Conservation (phyloP, 2,797 vertebrate genomes). For the Arctocebus calabarensis region DNA sequence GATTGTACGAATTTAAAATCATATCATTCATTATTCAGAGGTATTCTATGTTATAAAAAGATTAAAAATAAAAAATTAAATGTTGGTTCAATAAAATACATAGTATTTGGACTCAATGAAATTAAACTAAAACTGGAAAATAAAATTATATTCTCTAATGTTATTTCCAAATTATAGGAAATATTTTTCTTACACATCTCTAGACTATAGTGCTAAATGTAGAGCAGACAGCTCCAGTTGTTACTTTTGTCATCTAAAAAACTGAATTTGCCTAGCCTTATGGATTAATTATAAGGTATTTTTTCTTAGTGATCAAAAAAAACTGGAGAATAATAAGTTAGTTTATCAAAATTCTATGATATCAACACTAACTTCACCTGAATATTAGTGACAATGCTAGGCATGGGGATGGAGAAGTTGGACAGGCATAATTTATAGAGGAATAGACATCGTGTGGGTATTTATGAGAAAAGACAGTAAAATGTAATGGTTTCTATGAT, state of each 20-base stretch:
- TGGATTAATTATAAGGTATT: conserved; percentile 6
- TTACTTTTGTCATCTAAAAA: conserved; percentile 35
- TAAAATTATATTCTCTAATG: conserved; percentile 1
- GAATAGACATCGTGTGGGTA: not conserved
- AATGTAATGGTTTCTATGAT: not conserved
- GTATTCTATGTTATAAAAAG: conserved; percentile 34
- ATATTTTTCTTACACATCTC: not conserved
- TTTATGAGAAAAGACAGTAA: not conserved
- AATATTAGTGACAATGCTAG: not conserved
- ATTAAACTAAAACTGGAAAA: conserved; percentile 33
- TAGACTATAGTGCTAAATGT: not conserved
- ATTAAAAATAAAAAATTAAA: not conserved
- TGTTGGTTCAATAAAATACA: not conserved
- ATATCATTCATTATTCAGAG: conserved; percentile 34
- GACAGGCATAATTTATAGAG: not conserved
- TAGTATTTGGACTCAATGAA: not conserved
- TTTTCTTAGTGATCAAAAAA: conserved; percentile 20
- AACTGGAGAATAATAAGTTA: not conserved
- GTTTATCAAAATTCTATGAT: conserved; percentile 11
- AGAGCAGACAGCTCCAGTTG: not conserved
- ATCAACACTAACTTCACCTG: not conserved
- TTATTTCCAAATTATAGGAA: conserved; percentile 16
- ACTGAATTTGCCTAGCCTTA: not conserved
- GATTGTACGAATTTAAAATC: not conserved
- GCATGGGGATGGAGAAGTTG: fast-evolving